phyloP scores from a whole-genome alignment of 2,797 vertebrate species.

The Chlorospingus flavigularis region DNA sequence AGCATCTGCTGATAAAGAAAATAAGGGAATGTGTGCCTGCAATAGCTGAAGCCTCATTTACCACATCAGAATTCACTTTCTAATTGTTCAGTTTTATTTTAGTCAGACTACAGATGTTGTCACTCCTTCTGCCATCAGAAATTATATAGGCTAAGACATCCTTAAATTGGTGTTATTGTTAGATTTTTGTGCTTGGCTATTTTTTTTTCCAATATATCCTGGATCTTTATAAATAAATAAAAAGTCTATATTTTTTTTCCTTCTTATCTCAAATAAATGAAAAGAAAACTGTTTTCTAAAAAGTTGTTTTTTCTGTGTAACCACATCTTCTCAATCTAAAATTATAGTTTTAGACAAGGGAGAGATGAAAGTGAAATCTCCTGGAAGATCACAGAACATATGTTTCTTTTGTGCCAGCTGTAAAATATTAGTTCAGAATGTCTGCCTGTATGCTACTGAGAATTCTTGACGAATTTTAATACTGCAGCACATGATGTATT shows the following conservation, averaged over 20 bases:
- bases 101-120: constrained; percentile 16
- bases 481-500: not conserved
- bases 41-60: constrained; percentile 66
- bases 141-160: not conserved
- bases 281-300: not conserved
- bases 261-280: not conserved
- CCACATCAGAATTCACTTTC: constrained; percentile 46
- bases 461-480: not conserved
- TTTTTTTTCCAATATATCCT: not conserved
- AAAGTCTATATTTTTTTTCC: not conserved
- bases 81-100: constrained; percentile 50
- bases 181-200: not conserved
- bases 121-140: not conserved
- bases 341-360: not conserved
- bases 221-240: not conserved
- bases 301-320: not conserved
- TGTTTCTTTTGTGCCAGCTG: not conserved
- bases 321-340: not conserved
- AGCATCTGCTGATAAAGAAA: constrained; percentile 75
- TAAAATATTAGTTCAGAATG: constrained; percentile 17
- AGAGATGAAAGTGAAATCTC: constrained; percentile 16
- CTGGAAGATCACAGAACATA: not conserved
- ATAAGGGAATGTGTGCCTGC: constrained; percentile 58
- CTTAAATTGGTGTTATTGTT: not conserved
- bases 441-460: not conserved